A percentile compares a stretch with the other conserved stretches of the same genome.
Conservation (phyloP, 2,113 vertebrate genomes). For the Oryzias javanicus region DNA sequence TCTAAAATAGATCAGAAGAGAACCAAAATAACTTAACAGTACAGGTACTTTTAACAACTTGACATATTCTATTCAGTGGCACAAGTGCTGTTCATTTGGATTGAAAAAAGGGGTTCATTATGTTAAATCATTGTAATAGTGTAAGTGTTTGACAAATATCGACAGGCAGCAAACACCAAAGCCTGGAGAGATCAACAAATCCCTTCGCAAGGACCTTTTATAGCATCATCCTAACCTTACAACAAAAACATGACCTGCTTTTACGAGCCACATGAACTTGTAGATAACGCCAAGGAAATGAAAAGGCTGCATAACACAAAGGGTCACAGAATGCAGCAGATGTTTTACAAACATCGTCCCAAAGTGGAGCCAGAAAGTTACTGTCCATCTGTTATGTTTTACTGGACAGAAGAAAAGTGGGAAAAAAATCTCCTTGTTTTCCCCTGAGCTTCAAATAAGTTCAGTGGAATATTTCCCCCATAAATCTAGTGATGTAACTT, state of each 20-base stretch:
- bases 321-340: slow-evolving; percentile 33
- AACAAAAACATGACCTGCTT: slow-evolving; percentile 57
- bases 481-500: background rate
- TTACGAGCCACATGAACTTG: slow-evolving; percentile 43
- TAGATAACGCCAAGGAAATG: slow-evolving; percentile 18
- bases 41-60: too few relatives aligned
- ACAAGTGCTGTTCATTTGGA: too few relatives aligned
- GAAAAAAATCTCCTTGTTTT: too few relatives aligned
- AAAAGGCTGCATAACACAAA: slow-evolving; percentile 25
- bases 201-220: slow-evolving; percentile 51
- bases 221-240: slow-evolving; percentile 54
- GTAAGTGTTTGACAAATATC: slow-evolving; percentile 39
- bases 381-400: slow-evolving; percentile 36
- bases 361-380: slow-evolving; percentile 14
- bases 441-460: background rate
- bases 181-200: slow-evolving; percentile 40
- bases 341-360: slow-evolving; percentile 34
- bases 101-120: too few relatives aligned
- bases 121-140: too few relatives aligned
- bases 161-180: slow-evolving; percentile 46
- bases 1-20: too few relatives aligned
- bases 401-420: slow-evolving; percentile 8
- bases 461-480: background rate
- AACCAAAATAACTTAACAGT: too few relatives aligned
- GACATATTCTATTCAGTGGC: too few relatives aligned